Percentiles rank a stretch among this genome's conserved stretches.
Conservation (phyloP, 2,113 vertebrate genomes). For the Sapajus apella region DNA sequence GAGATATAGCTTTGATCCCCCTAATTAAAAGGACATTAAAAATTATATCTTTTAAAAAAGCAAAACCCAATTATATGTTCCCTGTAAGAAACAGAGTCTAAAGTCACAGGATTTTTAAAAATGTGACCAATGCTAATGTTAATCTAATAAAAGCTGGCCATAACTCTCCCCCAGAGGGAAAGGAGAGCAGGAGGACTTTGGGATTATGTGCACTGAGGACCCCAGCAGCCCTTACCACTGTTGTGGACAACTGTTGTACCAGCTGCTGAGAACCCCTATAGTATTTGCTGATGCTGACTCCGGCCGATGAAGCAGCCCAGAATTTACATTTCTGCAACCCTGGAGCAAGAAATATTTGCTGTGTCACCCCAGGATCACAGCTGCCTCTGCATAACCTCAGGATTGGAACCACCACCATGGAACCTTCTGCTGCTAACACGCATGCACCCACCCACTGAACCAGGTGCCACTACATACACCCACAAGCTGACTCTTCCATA, state of each 20-base stretch:
- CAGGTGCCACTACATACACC: background rate
- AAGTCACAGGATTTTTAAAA: background rate
- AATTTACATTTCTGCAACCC: rapidly evolving
- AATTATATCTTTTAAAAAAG: background rate
- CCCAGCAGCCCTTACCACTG: background rate
- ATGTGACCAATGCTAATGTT: background rate
- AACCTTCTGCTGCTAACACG: background rate
- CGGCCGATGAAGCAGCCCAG: background rate
- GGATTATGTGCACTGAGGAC: background rate
- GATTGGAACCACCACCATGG: background rate
- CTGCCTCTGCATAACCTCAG: background rate
- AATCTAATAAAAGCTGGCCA: background rate
- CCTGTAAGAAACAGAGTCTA: background rate
- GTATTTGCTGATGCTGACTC: background rate
- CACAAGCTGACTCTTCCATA: background rate
- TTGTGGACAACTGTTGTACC: background rate
- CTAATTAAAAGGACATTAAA: background rate
- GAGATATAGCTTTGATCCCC: background rate
- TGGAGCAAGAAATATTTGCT: background rate
- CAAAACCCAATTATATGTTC: background rate
- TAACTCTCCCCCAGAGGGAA: background rate
- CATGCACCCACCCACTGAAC: background rate
- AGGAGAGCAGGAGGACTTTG: background rate
- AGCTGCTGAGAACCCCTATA: background rate
- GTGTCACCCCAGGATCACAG: rapidly evolving